Conservation (phyloP, 2,113 vertebrate genomes). For the Suricata suricatta region DNA sequence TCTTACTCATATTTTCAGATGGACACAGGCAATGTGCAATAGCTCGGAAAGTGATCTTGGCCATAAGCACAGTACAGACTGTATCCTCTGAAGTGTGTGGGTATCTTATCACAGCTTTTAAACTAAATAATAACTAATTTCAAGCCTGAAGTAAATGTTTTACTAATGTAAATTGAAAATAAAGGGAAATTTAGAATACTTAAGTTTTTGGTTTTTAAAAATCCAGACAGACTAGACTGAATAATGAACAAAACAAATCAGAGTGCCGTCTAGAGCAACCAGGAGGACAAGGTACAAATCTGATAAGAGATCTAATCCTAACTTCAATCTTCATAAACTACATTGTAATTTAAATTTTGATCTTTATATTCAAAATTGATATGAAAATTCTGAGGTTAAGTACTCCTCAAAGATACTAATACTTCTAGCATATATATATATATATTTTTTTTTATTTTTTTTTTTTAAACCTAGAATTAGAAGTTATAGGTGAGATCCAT, state of each 20-base stretch:
- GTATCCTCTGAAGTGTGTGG: background rate
- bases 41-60: background rate
- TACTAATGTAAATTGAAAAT: background rate
- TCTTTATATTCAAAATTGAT: background rate
- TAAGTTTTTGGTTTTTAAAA: background rate
- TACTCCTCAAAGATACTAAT: background rate
- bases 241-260: background rate
- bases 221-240: background rate
- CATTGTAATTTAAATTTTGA: background rate
- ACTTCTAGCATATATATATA: background rate
- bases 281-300: background rate
- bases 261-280: background rate
- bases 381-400: background rate
- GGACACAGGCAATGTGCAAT: background rate
- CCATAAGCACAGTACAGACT: background rate
- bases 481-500: background rate
- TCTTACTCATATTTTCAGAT: background rate
- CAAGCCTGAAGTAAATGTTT: background rate
- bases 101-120: background rate
- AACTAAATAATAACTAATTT: background rate
- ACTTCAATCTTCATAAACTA: background rate
- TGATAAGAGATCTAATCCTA: background rate
- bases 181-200: background rate
- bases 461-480: background rate
- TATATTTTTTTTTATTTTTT: background rate